phyloP scores from a whole-genome alignment of 35 echinoderm and acorn worm species.

The Chiridota heheva region DNA sequence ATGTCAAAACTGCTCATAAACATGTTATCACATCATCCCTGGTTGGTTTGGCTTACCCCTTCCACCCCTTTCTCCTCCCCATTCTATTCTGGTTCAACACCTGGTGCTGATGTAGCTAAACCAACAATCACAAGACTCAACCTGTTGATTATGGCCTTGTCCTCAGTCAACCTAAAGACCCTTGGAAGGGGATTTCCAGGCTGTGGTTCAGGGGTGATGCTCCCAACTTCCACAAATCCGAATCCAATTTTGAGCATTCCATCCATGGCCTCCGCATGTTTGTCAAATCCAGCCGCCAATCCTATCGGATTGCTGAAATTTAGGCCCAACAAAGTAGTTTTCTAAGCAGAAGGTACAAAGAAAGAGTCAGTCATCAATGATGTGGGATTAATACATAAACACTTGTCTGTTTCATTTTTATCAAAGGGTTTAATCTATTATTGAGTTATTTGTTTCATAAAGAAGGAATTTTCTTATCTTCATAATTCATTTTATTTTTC shows the following conservation, averaged over 20 bases:
- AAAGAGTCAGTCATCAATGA: no score
- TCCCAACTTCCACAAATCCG: conserved; percentile 97
- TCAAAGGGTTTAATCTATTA: background rate
- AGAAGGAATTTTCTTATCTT: no score
- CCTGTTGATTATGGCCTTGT: conserved; percentile 94
- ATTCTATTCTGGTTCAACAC: background rate
- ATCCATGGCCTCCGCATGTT: conserved; percentile 92
- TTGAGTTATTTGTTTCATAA: no score
- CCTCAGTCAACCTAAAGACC: conserved; percentile 85
- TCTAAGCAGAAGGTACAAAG: conserved; percentile 23
- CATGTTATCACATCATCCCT: background rate
- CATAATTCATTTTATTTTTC: no score
- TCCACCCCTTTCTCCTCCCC: background rate
- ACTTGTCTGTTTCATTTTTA: no score
- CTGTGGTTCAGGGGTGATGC: conserved; percentile 94
- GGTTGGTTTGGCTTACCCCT: background rate
- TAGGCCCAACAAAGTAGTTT: conserved; percentile 60
- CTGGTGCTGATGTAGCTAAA: background rate
- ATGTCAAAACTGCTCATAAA: background rate
- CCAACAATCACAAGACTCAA: conserved; percentile 7
- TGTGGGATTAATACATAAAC: background rate
- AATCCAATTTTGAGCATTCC: conserved; percentile 92
- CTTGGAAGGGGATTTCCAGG: conserved; percentile 91
- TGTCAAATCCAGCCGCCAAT: conserved; percentile 92
- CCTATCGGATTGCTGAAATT: conserved; percentile 85